These are phyloP conservation scores for Trichosurus vulpecula DNA, from an alignment of 2,797 vertebrate species.

Conservation along the genomic window DNA sequence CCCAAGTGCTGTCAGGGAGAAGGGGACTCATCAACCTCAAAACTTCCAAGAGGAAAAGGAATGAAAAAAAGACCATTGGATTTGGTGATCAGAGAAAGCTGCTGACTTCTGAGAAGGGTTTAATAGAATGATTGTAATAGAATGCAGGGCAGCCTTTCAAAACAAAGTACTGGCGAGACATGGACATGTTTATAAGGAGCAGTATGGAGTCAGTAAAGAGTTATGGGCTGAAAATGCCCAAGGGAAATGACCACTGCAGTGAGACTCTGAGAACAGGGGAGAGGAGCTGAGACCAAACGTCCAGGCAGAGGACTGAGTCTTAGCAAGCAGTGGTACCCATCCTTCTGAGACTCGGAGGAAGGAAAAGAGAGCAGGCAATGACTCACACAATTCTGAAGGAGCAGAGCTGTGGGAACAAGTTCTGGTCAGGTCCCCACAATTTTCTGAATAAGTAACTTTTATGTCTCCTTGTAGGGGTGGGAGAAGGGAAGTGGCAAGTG, in stretches of 20 bases:
- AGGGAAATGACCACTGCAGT: not conserved
- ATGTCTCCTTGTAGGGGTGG: not conserved
- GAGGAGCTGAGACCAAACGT: not conserved
- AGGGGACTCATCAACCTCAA: not conserved
- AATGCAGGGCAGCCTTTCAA: not conserved
- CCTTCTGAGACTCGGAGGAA: not conserved
- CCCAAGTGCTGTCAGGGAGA: not conserved
- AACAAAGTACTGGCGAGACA: not conserved
- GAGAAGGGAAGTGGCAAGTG: not conserved
- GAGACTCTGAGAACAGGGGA: not conserved
- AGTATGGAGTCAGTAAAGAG: not conserved
- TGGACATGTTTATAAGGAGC: not conserved
- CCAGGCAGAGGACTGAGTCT: not conserved
- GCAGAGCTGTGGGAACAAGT: not conserved
- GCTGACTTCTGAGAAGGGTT: not conserved
- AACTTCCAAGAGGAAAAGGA: not conserved
- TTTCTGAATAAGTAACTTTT: not conserved
- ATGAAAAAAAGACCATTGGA: not conserved
- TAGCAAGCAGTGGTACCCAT: not conserved
- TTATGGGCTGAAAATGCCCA: not conserved
- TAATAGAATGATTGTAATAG: not conserved
- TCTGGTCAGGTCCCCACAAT: not conserved
- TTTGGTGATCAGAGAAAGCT: not conserved
- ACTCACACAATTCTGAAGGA: not conserved
- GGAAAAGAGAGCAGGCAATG: not conserved